These are phyloP conservation scores for Musca vetustissima DNA, from an alignment of 1,140 invertebrate genomes.

Conservation along the genomic window DNA sequence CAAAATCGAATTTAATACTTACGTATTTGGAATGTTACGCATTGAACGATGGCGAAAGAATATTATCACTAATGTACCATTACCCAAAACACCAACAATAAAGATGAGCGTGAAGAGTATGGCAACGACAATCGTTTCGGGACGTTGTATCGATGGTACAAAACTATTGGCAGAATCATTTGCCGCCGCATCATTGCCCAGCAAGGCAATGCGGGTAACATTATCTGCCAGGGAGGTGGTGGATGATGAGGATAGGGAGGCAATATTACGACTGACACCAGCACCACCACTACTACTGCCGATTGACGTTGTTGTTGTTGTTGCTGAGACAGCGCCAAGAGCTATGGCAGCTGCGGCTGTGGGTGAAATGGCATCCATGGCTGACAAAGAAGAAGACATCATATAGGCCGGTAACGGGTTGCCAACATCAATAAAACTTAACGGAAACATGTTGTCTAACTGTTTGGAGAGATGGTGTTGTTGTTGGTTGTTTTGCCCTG, in stretches of 20 bases:
- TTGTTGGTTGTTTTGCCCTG: too few relatives aligned
- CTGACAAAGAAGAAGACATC: background rate
- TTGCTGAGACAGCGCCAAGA: background rate
- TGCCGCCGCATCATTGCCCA: background rate
- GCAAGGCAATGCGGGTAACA: background rate
- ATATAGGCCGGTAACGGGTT: conserved; percentile 8
- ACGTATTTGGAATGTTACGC: conserved; percentile 87
- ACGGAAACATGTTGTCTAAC: conserved; percentile 9
- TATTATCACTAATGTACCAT: conserved; percentile 80
- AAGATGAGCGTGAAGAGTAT: conserved; percentile 83
- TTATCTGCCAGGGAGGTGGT: background rate
- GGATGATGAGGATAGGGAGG: background rate
- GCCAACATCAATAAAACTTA: conserved; percentile 17
- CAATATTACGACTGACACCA: background rate
- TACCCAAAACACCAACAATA: conserved; percentile 80
- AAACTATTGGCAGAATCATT: conserved; percentile 54
- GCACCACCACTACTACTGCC: background rate
- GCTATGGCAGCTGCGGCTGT: background rate
- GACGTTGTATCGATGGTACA: conserved; percentile 69
- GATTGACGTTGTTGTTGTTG: background rate
- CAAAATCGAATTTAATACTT: too few relatives aligned
- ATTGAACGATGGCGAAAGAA: conserved; percentile 75
- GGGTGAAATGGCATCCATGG: background rate
- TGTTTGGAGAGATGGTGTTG: background rate
- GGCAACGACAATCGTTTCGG: conserved; percentile 82